A percentile compares a stretch with the other conserved stretches of the same genome.
These are phyloP conservation scores for Euborellia annulipes DNA, from an alignment of 1,140 invertebrate genomes.

Conservation along the genomic window DNA sequence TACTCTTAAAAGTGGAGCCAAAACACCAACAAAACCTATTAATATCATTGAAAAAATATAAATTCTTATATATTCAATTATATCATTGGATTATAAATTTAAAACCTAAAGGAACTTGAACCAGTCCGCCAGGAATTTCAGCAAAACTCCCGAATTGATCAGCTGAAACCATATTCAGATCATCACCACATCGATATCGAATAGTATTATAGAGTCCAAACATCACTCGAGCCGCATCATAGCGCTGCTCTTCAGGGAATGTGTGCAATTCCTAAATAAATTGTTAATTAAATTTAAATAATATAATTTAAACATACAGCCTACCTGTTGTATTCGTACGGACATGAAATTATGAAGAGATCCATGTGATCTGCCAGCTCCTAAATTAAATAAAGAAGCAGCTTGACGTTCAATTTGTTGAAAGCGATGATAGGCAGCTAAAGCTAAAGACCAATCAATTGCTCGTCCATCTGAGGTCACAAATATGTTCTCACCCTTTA, in stretches of 20 bases:
- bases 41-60: too few species aligned
- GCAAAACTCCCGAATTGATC: slow-evolving; percentile 8
- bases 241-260: slow-evolving; percentile 6
- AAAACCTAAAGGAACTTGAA: slow-evolving; percentile 14
- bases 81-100: too few species aligned
- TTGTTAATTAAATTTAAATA: too few species aligned
- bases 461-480: slow-evolving; percentile 47
- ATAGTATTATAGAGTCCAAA: slow-evolving; percentile 9
- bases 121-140: slow-evolving; percentile 15
- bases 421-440: slow-evolving; percentile 44
- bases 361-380: slow-evolving; percentile 37
- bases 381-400: slow-evolving; percentile 22
- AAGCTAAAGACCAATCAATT: slow-evolving; percentile 39
- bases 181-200: slow-evolving; percentile 12
- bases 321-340: slow-evolving; percentile 45
- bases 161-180: slow-evolving; percentile 8
- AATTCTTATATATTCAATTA: too few species aligned
- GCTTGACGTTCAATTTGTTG: slow-evolving; percentile 45
- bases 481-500: too few species aligned
- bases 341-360: slow-evolving; percentile 43
- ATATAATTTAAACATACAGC: too few species aligned
- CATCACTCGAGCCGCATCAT: slow-evolving; percentile 6
- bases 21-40: slow-evolving; percentile 5
- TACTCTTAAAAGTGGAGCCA: slow-evolving; percentile 13
- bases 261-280: slow-evolving; percentile 2